A percentile compares a stretch with the other conserved stretches of the same genome.
phyloP scores from a whole-genome alignment of 2,113 vertebrate genomes.

The Prolemur simus region DNA sequence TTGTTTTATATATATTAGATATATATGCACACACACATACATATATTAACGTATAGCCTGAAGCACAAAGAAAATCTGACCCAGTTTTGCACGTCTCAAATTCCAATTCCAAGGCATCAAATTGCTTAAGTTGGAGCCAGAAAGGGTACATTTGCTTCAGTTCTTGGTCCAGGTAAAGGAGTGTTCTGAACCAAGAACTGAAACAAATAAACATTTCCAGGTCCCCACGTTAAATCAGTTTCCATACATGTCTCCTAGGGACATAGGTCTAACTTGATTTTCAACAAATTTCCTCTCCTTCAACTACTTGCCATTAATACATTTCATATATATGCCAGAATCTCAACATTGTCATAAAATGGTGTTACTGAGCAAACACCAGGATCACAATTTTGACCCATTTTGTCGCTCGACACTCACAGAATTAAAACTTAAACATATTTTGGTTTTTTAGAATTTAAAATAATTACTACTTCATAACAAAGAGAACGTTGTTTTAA shows the following conservation, averaged over 20 bases:
- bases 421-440: constrained; percentile 36
- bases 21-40: too few species aligned
- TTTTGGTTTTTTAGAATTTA: background rate
- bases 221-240: background rate
- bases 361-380: background rate
- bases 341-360: background rate
- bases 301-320: background rate
- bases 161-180: background rate
- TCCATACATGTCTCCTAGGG: background rate
- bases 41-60: background rate
- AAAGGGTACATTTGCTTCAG: background rate
- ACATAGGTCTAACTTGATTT: background rate
- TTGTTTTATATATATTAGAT: background rate
- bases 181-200: background rate
- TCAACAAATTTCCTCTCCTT: background rate
- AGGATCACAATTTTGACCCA: background rate
- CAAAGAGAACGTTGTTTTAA: background rate
- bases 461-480: background rate
- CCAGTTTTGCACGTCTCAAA: background rate
- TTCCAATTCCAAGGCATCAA: background rate
- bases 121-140: background rate
- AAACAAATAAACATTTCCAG: background rate
- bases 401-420: background rate
- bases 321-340: background rate
- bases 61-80: constrained; percentile 44